A percentile compares a stretch with the other conserved stretches of the same genome.
These are phyloP conservation scores for Callyntrura guangdongensis DNA, from an alignment of 2,888 invertebrate genomes.

Conservation along the genomic window DNA sequence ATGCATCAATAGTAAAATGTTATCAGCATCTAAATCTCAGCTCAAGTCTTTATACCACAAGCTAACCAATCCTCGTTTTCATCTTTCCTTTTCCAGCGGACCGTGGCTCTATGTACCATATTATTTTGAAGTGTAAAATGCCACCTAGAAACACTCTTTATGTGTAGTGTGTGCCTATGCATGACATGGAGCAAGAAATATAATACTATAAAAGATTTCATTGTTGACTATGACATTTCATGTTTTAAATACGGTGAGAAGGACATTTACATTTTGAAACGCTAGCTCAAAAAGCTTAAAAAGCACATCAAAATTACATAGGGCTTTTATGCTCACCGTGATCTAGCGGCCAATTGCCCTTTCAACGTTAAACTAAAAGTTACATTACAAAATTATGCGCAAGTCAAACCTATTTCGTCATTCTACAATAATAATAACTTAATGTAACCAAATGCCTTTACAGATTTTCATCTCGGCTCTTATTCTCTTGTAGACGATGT, in stretches of 20 bases:
- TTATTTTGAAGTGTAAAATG: slow-evolving; percentile 13
- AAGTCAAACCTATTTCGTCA: neutral
- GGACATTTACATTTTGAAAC: too few relatives aligned
- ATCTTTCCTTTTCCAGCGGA: slow-evolving; percentile 4
- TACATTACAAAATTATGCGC: neutral
- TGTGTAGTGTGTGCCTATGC: neutral
- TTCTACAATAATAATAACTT: neutral
- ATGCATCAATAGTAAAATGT: slow-evolving; percentile 9
- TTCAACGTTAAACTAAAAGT: neutral
- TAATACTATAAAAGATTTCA: neutral
- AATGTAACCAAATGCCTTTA: neutral
- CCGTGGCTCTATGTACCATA: neutral
- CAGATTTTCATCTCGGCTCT: neutral
- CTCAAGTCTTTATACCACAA: neutral
- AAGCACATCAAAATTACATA: too few relatives aligned
- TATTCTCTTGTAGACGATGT: neutral
- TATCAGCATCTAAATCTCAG: slow-evolving; percentile 4
- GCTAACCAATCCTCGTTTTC: neutral
- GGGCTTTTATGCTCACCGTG: too few relatives aligned
- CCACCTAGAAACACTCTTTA: neutral
- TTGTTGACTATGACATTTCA: neutral
- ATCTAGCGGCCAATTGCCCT: neutral
- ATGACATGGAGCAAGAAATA: neutral
- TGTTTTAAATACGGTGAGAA: neutral
- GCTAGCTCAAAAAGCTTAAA: too few relatives aligned